A percentile compares a stretch with the other conserved stretches of the same genome.
Conservation (phyloP, 2,888 invertebrate species). For the Crossocerus cetratus region DNA sequence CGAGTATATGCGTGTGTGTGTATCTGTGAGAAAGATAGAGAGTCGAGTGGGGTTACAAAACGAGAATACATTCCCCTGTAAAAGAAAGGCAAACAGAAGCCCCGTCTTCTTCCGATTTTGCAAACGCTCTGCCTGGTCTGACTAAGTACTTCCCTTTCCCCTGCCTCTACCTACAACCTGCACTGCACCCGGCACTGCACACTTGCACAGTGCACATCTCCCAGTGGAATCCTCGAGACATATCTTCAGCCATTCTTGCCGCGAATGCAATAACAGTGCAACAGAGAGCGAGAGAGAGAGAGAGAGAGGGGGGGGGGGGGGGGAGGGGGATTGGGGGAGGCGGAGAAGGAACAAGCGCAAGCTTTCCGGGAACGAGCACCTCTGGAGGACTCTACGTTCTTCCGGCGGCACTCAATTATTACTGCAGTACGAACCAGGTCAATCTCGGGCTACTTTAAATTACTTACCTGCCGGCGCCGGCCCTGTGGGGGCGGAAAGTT, state of each 20-base stretch:
- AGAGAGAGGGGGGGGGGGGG: neutral
- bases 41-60: neutral
- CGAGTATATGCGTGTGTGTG: too few species aligned
- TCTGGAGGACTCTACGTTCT: slow-evolving; percentile 34
- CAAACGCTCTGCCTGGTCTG: slow-evolving; percentile 33
- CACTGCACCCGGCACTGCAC: neutral
- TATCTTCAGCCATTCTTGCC: slow-evolving; percentile 40
- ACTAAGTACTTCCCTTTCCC: slow-evolving; percentile 28
- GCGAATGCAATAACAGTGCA: slow-evolving; percentile 47
- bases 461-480: slow-evolving; percentile 54
- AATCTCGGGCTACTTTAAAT: slow-evolving; percentile 63
- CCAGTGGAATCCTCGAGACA: slow-evolving; percentile 44
- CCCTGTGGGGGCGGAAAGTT: slow-evolving; percentile 47
- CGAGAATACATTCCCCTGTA: slow-evolving; percentile 28
- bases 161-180: slow-evolving; percentile 1
- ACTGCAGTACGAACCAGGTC: slow-evolving; percentile 51
- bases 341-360: neutral
- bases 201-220: slow-evolving; percentile 10
- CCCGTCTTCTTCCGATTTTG: slow-evolving; percentile 34
- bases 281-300: neutral
- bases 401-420: slow-evolving; percentile 58
- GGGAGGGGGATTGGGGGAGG: neutral
- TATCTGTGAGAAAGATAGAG: neutral
- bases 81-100: slow-evolving; percentile 58
- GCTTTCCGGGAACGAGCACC: slow-evolving; percentile 24